phyloP scores from a whole-genome alignment of 2,888 invertebrate species.

The Mesorhabditis spiculigera region DNA sequence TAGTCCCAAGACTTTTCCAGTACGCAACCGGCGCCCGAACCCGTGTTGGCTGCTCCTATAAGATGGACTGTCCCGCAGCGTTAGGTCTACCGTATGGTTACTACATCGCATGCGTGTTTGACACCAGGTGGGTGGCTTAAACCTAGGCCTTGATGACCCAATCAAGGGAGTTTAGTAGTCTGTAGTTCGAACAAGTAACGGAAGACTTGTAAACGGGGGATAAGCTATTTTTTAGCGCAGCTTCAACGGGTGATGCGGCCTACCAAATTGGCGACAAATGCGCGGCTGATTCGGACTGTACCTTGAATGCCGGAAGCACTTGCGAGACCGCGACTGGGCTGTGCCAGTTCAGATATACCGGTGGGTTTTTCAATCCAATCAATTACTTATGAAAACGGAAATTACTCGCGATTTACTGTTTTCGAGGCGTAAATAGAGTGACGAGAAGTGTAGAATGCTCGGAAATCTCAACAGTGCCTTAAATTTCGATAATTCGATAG shows the following conservation, averaged over 20 bases:
- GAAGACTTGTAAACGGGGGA: neutral
- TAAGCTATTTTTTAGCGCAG: neutral
- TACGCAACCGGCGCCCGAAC: neutral
- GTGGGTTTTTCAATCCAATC: neutral
- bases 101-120: neutral
- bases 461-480: too few relatives aligned
- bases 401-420: too few relatives aligned
- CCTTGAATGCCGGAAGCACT: neutral
- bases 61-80: too few relatives aligned
- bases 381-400: too few relatives aligned
- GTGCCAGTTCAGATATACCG: neutral
- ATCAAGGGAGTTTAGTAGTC: too few relatives aligned
- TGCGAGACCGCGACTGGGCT: neutral
- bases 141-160: too few relatives aligned
- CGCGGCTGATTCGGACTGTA: constrained; percentile 6
- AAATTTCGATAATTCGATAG: too few relatives aligned
- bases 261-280: neutral
- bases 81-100: neutral
- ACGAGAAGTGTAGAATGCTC: too few relatives aligned
- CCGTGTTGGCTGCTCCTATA: neutral
- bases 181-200: too few relatives aligned
- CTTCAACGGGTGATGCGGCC: neutral
- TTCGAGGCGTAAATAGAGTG: too few relatives aligned
- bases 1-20: neutral
- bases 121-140: neutral